Conservation (phyloP, 2,113 vertebrate genomes). For the Monopterus albus region DNA sequence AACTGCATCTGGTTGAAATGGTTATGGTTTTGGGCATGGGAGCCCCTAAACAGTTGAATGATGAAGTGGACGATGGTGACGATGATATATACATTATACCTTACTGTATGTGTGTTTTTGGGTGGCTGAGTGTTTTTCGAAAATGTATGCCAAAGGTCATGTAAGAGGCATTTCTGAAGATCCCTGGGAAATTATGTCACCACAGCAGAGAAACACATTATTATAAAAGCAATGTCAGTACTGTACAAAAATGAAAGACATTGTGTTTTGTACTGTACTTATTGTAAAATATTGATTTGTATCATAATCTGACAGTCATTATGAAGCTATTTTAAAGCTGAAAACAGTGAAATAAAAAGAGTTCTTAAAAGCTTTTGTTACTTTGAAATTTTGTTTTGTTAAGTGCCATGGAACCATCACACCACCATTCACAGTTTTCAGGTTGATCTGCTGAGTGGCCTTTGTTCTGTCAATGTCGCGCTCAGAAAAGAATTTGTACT, state of each 20-base stretch:
- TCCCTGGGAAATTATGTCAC: not conserved
- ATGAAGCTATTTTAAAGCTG: too few relatives aligned
- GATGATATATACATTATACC: not conserved
- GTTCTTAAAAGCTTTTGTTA: too few relatives aligned
- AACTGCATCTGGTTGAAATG: slow-evolving; percentile 23
- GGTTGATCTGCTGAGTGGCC: too few relatives aligned
- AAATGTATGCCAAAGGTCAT: not conserved
- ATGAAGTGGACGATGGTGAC: not conserved
- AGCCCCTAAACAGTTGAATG: not conserved
- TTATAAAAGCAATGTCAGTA: too few relatives aligned
- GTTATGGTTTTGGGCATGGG: slow-evolving; percentile 20
- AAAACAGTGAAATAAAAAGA: too few relatives aligned
- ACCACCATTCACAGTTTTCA: too few relatives aligned
- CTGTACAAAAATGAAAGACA: too few relatives aligned
- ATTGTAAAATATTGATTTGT: too few relatives aligned
- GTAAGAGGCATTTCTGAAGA: not conserved
- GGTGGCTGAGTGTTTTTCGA: not conserved
- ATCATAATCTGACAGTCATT: too few relatives aligned
- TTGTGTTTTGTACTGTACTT: too few relatives aligned
- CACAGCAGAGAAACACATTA: not conserved
- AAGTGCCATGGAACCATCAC: too few relatives aligned
- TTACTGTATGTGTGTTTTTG: not conserved
- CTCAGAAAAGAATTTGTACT: not conserved
- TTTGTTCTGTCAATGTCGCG: not conserved
- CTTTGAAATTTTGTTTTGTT: too few relatives aligned